Evolutionary conservation across 2,888 invertebrate genomes (phyloP).

Genomic region (Heteromurus nitidus): DNA sequence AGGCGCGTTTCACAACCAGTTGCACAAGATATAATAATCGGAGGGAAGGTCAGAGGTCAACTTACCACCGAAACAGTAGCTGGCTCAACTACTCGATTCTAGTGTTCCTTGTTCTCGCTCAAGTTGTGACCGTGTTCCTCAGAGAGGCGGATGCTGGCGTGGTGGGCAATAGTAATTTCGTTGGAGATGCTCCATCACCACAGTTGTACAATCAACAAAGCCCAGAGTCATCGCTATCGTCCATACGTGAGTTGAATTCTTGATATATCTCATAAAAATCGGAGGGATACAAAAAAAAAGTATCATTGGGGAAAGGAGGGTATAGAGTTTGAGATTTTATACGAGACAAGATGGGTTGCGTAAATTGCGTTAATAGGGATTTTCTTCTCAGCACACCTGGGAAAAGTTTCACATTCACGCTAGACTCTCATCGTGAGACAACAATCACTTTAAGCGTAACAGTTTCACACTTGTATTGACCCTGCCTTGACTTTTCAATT

Average conservation of each 20-base stretch:
- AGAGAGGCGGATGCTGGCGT: slow-evolving; percentile 43
- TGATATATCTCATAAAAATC: background rate
- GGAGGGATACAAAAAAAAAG: slow-evolving; percentile 13
- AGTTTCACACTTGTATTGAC: no score
- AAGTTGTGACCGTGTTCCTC: slow-evolving; percentile 41
- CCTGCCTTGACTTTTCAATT: background rate
- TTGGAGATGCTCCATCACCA: slow-evolving; percentile 34
- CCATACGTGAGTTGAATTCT: slow-evolving; percentile 44
- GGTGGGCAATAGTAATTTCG: slow-evolving; percentile 16
- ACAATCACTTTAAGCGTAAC: no score
- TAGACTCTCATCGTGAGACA: no score
- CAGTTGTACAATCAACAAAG: no score
- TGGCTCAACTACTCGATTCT: slow-evolving; percentile 37
- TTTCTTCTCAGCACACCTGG: no score
- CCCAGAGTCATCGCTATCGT: background rate
- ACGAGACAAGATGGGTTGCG: slow-evolving; percentile 42
- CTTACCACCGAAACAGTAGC: slow-evolving; percentile 21
- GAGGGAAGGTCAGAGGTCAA: slow-evolving; percentile 39
- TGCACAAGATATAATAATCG: background rate
- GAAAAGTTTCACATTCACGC: no score
- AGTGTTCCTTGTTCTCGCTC: slow-evolving; percentile 49
- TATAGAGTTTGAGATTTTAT: slow-evolving; percentile 13
- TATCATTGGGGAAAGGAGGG: no score
- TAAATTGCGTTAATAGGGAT: no score
- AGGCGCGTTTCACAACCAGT: no score